Base-by-base conservation (phyloP, 2,113 vertebrate species). In the Carassius auratus region DNA sequence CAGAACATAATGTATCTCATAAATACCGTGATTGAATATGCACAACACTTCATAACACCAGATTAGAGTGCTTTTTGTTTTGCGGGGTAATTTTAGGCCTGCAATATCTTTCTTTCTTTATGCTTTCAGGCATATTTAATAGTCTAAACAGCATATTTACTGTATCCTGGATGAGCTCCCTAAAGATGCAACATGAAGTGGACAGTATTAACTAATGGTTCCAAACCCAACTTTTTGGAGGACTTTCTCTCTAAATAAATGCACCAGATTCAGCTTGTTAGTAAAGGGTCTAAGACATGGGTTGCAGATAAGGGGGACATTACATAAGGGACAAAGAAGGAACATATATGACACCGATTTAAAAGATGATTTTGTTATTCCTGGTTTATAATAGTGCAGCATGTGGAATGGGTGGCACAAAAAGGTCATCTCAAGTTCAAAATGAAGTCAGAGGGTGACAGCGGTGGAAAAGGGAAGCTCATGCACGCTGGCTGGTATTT, bases 401-500 rank as follows among this genome's bases (percentile, higher is more conserved):
- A 77, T 73, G 76, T 84, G 76, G 50, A 50, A 14, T 52, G 61
- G 30, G 76, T 17, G 23, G 42, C 15, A 81, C 23, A 48, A 71
- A 76, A 48, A 73, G 87, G 79, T 86, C 75, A 13, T 26, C 48
- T 81, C 55, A 14, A 52, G 57, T 61, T 86, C 87, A 74, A 89
- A 86, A 87, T 84, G 52, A 88, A 66, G 68, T 84, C 81, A 21
- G 62, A 81, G 66, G 26, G 4, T 30, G 10, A 86, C 45, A 81
- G 76, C 80, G 77, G 86, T 82, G 77, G 85, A 84, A 86, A 85
- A 87, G 75, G 83, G 62, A 59, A 36, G 61, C 68, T 55, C 23
- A 80, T 66, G 42, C 73, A 30, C 9, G 12, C 55, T 17, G 45
- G 64, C 14, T 87, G 48, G 42, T 82, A 64, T 86, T 87, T 87